Evolutionary conservation across 2,113 vertebrate species (phyloP), one percentile per base, ranked within the genome.

Genomic region (Mugil cephalus): DNA sequence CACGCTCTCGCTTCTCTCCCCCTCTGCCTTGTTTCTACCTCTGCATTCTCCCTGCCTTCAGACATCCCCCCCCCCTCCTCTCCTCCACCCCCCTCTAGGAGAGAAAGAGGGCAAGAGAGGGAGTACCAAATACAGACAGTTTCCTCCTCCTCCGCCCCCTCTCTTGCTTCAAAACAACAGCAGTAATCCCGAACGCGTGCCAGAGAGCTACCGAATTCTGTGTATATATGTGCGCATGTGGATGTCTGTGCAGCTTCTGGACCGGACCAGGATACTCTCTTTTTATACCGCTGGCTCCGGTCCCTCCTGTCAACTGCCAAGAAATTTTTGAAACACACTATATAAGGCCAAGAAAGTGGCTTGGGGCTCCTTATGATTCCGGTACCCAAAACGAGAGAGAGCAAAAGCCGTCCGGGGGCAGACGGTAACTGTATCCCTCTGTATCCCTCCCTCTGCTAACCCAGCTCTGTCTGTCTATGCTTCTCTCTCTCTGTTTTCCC

Each of bases 311-410:
- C 72, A 55, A 69, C 62, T 85, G 90, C 88, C 88, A 89, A 87
- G 79, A 90, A 89, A 51, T 80, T 53, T 81, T 85, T 45, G 46
- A 87, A 89, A 86, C 81, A 58, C 24, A 30, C 92, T 93, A 91
- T 93, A 92, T 92, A 93, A 90, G 90, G 90, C 86, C 88, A 89
- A 87, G 77, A 87, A 64, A 86, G 79, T 73, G 87, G 87, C 81
- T 86, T 17, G 74, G 71, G 79, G 85, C 80, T 82, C 71, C 67
- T 84, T 82, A 52, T 50, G 81, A 88, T 80, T 86, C 79, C 76
- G 83, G 86, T 86, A 81, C 88, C 85, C 79, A 84, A 86, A 90
- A 84, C 63, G 51, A 85, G 79, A 77, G 82, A 82, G 87, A 79
- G 81, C 65, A 80, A 79, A 75, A 84, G 77, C 58, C 45, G 55